A percentile compares a stretch with the other conserved stretches of the same genome.
These are phyloP conservation scores for Morelia viridis DNA, from an alignment of 2,797 vertebrate genomes.

Conservation along the genomic window DNA sequence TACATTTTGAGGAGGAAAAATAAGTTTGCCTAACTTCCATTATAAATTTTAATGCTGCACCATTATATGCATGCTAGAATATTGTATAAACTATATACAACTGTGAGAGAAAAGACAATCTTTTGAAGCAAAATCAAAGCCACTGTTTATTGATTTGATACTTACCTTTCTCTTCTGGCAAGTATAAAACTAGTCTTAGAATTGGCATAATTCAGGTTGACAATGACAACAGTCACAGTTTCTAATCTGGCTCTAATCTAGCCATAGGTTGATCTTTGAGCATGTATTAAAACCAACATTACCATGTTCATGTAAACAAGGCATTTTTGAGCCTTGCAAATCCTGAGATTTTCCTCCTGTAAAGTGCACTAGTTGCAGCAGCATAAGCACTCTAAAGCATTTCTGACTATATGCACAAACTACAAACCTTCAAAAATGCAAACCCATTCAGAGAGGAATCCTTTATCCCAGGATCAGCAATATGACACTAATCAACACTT, in stretches of 20 bases:
- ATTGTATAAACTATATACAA: not conserved
- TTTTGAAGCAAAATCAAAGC: not conserved
- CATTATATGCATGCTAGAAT: not conserved
- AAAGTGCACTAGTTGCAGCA: not conserved
- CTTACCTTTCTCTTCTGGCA: not conserved
- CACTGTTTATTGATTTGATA: not conserved
- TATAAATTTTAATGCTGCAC: not conserved
- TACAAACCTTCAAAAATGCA: not conserved
- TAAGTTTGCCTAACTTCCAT: not conserved
- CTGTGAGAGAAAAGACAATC: not conserved
- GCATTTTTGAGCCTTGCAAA: not conserved
- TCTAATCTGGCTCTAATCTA: not conserved
- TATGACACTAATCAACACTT: not conserved
- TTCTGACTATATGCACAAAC: not conserved
- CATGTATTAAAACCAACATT: not conserved
- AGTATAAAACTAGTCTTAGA: not conserved
- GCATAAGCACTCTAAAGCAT: not conserved
- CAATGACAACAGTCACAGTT: not conserved
- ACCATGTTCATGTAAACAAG: not conserved
- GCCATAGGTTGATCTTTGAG: not conserved
- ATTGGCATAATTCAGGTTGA: not conserved
- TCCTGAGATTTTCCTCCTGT: not conserved
- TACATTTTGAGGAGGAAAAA: not conserved
- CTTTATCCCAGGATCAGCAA: not conserved
- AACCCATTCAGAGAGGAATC: not conserved